Base-by-base conservation (phyloP, 1,140 invertebrate species). In the Megathymus violae region DNA sequence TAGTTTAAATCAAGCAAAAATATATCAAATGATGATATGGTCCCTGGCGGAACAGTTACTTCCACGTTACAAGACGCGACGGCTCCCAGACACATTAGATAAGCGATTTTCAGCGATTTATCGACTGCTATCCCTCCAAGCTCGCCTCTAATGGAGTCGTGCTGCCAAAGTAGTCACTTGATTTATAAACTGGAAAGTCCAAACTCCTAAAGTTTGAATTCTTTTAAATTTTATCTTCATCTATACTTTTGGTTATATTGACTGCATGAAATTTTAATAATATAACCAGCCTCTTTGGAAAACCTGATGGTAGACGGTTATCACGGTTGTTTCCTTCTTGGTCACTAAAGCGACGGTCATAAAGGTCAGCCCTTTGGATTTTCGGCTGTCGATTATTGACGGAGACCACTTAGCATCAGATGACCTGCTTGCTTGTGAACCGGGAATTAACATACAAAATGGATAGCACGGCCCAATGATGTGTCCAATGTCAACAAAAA, bases 21-120 rank as follows among this genome's bases (percentile, higher is more conserved):
- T 41, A 52, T 36, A 31, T 31, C 31, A 19, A 58, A 46, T 44
- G 41, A 44, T 46, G 52, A 44, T 41, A 15, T 34, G 25, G 44
- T 58, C 46, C 13, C 40, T 31, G 52, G 41, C 38, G 50, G 41
- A 58, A 34, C 43, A 15, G 22, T 56, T 43, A 56, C 44, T 56
- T 25, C 15, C 25, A 4, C 10, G 46, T 31, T 48, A 48, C 46
- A 48, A 25, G 46, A 48, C 46, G 44, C 11, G 34, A 11, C 11
- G 11, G 40, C 40, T 27, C 17, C 46, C 43, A 19, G 40, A 27
- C 3, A 41, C 52, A 58, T 58, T 46, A 34, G 27, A 34, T 43
- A 19, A 43, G 40, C 52, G 40, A 56, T 56, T 44, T 56, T 14
- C 40, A 56, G 22, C 40, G 22, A 56, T 56, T 43, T 56, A 56